Conservation (phyloP, 2,797 vertebrate species). For the Anguilla megastoma region DNA sequence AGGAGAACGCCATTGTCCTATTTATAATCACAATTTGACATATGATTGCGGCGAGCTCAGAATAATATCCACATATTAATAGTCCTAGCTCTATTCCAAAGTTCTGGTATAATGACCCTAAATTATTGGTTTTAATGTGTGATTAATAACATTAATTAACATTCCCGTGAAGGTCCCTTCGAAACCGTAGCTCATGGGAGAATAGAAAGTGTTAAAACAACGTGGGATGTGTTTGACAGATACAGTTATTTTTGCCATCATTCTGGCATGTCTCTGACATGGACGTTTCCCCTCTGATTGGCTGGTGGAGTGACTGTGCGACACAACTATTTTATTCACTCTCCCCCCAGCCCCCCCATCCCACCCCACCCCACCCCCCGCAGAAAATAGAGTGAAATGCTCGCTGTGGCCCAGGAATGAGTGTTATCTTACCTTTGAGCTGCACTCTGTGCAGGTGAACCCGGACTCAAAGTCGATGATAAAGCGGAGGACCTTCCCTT, state of each 20-base stretch:
- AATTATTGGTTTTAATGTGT: neutral
- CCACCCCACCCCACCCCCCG: neutral
- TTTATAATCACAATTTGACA: slow-evolving; percentile 40
- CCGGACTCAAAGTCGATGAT: slow-evolving; percentile 85
- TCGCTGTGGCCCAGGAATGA: neutral
- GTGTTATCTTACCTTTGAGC: slow-evolving; percentile 80
- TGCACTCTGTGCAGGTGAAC: slow-evolving; percentile 85
- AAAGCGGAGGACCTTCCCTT: slow-evolving; percentile 82
- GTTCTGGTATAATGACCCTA: slow-evolving; percentile 8
- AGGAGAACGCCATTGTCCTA: slow-evolving; percentile 27
- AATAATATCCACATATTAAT: slow-evolving; percentile 39
- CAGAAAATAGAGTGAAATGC: neutral
- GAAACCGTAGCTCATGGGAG: neutral
- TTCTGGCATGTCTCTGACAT: neutral
- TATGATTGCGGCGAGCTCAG: slow-evolving; percentile 30
- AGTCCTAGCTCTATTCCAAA: slow-evolving; percentile 3
- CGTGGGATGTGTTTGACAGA: slow-evolving; percentile 19
- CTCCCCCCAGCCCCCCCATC: neutral
- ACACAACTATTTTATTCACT: neutral
- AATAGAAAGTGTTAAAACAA: slow-evolving; percentile 16
- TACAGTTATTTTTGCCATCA: slow-evolving; percentile 26
- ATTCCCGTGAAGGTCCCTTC: neutral
- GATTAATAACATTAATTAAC: slow-evolving; percentile 21
- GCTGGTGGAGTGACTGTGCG: neutral
- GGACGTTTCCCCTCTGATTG: neutral